phyloP scores from a whole-genome alignment of 2,113 vertebrate genomes.

The Butorides virescens region DNA sequence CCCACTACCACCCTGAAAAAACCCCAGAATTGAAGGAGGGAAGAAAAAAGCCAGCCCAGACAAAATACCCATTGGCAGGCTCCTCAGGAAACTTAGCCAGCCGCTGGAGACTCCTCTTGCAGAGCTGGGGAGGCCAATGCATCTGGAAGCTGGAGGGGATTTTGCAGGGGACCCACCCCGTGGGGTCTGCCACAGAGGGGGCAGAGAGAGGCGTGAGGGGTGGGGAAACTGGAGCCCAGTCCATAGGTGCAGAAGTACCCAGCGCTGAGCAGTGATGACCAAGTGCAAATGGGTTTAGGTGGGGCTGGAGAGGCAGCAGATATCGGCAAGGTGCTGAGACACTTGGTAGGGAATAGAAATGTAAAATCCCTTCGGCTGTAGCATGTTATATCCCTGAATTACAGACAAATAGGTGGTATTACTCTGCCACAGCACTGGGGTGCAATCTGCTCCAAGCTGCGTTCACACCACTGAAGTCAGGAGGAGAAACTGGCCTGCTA shows the following conservation, averaged over 20 bases:
- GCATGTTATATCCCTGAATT: neutral
- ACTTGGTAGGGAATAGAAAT: neutral
- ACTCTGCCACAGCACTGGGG: rapidly evolving
- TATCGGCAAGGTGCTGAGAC: neutral
- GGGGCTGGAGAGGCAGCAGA: neutral
- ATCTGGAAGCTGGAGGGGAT: neutral
- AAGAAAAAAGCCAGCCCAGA: neutral
- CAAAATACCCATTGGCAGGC: neutral
- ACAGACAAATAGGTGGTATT: neutral
- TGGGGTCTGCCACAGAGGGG: neutral
- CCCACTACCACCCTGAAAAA: neutral
- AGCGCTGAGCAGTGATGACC: neutral
- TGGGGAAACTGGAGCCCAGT: neutral
- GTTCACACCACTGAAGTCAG: neutral
- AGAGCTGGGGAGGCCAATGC: rapidly evolving
- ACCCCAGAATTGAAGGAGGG: neutral
- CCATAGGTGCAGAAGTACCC: neutral
- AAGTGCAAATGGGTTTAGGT: neutral
- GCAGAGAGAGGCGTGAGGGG: neutral
- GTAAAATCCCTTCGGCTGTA: neutral
- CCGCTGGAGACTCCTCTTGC: neutral
- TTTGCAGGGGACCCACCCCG: neutral
- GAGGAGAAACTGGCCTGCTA: neutral
- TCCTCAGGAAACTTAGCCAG: neutral
- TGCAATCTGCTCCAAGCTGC: neutral